Evolutionary conservation across 1,140 invertebrate species (phyloP), one percentile per base, ranked within the genome.

Genomic region (Lineus longissimus): DNA sequence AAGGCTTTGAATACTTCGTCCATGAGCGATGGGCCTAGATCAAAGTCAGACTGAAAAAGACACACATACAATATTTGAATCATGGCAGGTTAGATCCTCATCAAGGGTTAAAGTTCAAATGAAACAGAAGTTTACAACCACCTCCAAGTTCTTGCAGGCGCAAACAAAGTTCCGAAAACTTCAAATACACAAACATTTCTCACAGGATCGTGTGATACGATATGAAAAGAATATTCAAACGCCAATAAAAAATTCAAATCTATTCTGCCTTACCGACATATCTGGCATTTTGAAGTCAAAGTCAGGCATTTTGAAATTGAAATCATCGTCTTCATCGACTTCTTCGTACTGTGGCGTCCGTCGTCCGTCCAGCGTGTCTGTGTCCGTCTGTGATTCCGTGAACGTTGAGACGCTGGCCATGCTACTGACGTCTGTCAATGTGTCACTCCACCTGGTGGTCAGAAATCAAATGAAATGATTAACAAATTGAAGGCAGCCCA

Each of bases 1-100:
- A 92, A 80, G 19, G 89, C 90, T 70, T 89, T 88, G 72, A 97
- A 92, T 82, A 97, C 92, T 83, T 97, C 95, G 75, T 95, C 94
- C 73, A 97, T 84, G 36, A 98, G 83, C 66, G 93, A 97, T 9
- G 94, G 91, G 15, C 93, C 93, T 74, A 96, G 90, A 82, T 97
- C 94, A 65, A 92, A 89, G 55, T 89, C 87, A 80, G 86, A 88
- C 87, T 88, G 73, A n/a, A 83, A 81, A 57, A 45, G 59, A 41
- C 6, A 58, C 57, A 55, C n/a, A 25, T 7, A 58, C 59, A 59
- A 61, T 22, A 56, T 19, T 4, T 29, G 17, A 23, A 54, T 4
- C 33, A 36, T n/a, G n/a, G 33, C 33, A 36, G 33, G n/a, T 36
- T 36, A 15, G 4, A 36, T 36, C 33, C 33, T 7, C 33, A 36